A percentile compares a stretch with the other conserved stretches of the same genome.
Conservation (phyloP, 2,888 invertebrate genomes). For the Ypsolopha scabrella region DNA sequence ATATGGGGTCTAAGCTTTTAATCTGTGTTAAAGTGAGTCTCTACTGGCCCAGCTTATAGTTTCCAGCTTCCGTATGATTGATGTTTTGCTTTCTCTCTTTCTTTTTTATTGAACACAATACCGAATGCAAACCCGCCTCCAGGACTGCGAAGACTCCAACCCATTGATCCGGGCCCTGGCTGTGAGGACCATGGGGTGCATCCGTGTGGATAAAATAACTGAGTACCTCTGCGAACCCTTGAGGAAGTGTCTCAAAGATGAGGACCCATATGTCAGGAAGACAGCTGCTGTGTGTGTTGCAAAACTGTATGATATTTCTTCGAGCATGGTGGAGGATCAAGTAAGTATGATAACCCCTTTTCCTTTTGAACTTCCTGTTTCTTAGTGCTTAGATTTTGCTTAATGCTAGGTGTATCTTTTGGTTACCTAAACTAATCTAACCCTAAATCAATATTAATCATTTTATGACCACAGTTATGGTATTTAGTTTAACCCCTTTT, state of each 20-base stretch:
- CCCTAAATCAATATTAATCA: no score
- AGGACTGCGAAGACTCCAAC: constrained; percentile 99
- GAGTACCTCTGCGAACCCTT: constrained; percentile 99
- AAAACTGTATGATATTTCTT: constrained; percentile 96
- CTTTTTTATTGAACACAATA: constrained; percentile 24
- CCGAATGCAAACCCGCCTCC: constrained; percentile 33
- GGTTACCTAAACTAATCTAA: no score
- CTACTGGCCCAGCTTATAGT: constrained; percentile 37
- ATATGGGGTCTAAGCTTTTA: no score
- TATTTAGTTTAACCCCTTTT: no score
- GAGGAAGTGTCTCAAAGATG: constrained; percentile 93
- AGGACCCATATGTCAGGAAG: constrained; percentile 97
- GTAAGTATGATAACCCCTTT: constrained; percentile 18
- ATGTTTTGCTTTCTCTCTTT: constrained; percentile 40
- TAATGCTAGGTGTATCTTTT: no score
- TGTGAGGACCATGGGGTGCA: constrained; percentile 99
- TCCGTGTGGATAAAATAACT: constrained; percentile 99
- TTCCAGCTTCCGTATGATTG: constrained; percentile 45
- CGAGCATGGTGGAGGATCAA: constrained; percentile 75
- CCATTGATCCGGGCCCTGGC: constrained; percentile 98
- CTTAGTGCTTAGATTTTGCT: no score
- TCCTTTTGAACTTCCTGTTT: no score
- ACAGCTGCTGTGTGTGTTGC: constrained; percentile 99
- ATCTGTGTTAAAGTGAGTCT: constrained; percentile 16
- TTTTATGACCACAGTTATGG: no score